phyloP scores from a whole-genome alignment of 2,888 invertebrate species.

The Cantharis flavilabris region DNA sequence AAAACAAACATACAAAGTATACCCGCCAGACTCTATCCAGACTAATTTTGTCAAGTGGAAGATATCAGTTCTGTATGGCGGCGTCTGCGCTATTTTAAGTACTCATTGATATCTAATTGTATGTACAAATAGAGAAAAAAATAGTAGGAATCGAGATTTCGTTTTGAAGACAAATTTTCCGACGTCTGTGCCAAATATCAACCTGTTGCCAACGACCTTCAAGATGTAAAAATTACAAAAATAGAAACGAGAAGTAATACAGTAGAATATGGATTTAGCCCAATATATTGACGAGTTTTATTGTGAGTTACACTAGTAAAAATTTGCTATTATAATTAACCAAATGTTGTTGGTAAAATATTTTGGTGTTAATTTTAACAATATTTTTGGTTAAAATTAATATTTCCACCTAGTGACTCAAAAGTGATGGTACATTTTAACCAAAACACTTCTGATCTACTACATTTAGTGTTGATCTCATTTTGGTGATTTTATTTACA shows the following conservation, averaged over 20 bases:
- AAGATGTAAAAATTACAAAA: background rate
- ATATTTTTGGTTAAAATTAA: too few species aligned
- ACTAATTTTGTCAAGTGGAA: background rate
- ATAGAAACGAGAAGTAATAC: background rate
- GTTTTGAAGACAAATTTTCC: background rate
- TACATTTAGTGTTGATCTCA: too few species aligned
- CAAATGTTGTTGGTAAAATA: too few species aligned
- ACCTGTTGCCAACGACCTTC: background rate
- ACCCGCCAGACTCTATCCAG: background rate
- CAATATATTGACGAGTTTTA: too few species aligned
- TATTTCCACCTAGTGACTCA: too few species aligned
- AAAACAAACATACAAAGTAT: background rate
- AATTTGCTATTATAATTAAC: too few species aligned
- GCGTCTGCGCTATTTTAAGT: background rate
- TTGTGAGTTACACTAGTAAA: too few species aligned
- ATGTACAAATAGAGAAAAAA: background rate
- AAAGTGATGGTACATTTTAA: too few species aligned
- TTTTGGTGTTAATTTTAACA: too few species aligned
- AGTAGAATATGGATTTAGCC: background rate
- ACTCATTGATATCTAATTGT: background rate
- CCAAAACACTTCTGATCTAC: too few species aligned
- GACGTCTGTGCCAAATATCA: background rate
- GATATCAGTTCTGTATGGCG: background rate
- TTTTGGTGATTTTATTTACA: too few species aligned
- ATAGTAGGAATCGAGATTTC: background rate